Evolutionary conservation across 2,797 vertebrate species (phyloP), one percentile per base, ranked within the genome.

Genomic region (Diglossa cyanea): DNA sequence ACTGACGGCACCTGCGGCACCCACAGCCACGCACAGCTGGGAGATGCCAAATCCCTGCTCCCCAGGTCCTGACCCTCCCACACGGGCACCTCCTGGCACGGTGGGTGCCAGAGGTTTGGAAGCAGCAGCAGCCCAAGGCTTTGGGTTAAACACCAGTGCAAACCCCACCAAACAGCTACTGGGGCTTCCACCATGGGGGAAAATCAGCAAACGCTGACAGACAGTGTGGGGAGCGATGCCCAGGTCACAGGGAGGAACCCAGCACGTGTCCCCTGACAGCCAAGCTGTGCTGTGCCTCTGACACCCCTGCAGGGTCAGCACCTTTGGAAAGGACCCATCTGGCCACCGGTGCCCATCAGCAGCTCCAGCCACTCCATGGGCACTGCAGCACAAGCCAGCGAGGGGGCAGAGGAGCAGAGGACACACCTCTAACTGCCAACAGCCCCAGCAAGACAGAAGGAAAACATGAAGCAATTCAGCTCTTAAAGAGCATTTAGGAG

Each of bases 401-500:
- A 83, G 26, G 23, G 16, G 33, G 33, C 62, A 57, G 24, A 33
- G 26, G n/a, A 78, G 1, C 48, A 55, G 21, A n/a, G 30, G n/a
- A 72, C 3, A 6, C 7, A 60, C 33, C 33, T 51, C 30, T 9
- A 21, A 13, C 33, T 18, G 11, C 17, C 91, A 81, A 68, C 13
- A 79, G 45, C 63, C 44, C 37, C 30, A 21, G 76, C 26, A 65
- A 80, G 55, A 58, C 2, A 1, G 37, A 68, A 48, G 39, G 33
- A 51, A 86, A 76, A 60, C 3, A 7, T 1, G 31, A 78, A 86
- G 50, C 33, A 76, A 84, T 58, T 76, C 13, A 31, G 60, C 54
- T 93, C 72, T 61, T 88, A 82, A 86, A 50, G 33, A 87, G 82
- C 71, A 75, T 89, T 95, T 93, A 90, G 94, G 83, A 82, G 33